phyloP scores from a whole-genome alignment of 2,888 invertebrate species.

The Lasioglossum calceatum region DNA sequence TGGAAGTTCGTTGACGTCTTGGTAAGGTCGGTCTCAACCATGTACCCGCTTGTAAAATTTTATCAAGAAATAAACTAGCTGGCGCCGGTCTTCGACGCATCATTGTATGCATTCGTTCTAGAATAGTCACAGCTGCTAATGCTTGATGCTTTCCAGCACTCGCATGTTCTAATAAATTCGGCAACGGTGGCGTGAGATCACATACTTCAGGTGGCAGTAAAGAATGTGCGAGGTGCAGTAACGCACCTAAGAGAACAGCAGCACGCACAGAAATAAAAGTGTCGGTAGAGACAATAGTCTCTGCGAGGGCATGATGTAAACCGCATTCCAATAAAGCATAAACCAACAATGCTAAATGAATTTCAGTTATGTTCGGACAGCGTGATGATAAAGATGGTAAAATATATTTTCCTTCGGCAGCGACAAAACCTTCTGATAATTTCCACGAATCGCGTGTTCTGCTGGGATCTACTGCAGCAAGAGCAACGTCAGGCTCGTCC shows the following conservation, averaged over 20 bases:
- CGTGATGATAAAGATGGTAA: constrained; percentile 94
- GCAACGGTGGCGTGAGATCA: constrained; percentile 93
- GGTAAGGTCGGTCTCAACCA: constrained; percentile 80
- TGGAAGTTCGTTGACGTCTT: constrained; percentile 75
- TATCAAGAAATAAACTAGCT: constrained; percentile 93
- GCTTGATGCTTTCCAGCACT: constrained; percentile 92
- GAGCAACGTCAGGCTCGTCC: constrained; percentile 94
- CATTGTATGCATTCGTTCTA: constrained; percentile 92
- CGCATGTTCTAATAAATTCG: constrained; percentile 92
- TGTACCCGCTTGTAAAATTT: constrained; percentile 87
- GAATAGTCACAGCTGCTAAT: constrained; percentile 91
- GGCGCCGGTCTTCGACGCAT: constrained; percentile 93
- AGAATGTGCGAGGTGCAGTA: constrained; percentile 94
- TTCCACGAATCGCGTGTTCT: constrained; percentile 92
- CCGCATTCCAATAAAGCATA: constrained; percentile 95
- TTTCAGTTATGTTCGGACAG: constrained; percentile 95
- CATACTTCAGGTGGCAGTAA: constrained; percentile 95
- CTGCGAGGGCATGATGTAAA: constrained; percentile 94
- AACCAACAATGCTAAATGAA: constrained; percentile 94
- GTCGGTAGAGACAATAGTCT: constrained; percentile 96
- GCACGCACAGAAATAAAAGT: constrained; percentile 96
- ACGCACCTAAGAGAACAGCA: constrained; percentile 94
- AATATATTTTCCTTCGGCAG: constrained; percentile 94
- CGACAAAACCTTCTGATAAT: constrained; percentile 97
- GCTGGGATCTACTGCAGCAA: constrained; percentile 93